Conservation (phyloP, 2,797 vertebrate genomes). For the Nothura maculosa region DNA sequence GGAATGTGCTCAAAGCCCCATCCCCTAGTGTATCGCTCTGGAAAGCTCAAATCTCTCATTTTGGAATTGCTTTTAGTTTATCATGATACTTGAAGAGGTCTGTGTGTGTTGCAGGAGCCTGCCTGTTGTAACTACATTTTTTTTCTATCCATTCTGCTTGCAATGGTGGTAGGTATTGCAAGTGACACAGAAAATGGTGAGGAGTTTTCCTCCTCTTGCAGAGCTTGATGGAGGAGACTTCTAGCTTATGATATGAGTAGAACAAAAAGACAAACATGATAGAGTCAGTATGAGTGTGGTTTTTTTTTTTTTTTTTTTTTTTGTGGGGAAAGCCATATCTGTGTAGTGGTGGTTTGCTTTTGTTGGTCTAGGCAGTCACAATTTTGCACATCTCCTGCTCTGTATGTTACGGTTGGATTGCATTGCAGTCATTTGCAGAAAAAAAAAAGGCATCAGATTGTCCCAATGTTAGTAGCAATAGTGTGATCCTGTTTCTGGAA, state of each 20-base stretch:
- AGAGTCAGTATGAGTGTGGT: not conserved
- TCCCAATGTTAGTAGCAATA: not conserved
- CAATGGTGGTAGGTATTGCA: not conserved
- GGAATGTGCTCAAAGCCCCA: not conserved
- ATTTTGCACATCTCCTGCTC: not conserved
- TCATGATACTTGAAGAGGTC: not conserved
- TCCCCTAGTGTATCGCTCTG: not conserved
- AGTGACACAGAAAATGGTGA: rapidly evolving
- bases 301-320: not conserved
- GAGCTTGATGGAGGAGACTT: not conserved
- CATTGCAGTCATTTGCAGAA: not conserved
- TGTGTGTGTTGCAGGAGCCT: not conserved
- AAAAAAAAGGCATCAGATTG: not conserved
- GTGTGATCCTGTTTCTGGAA: not conserved
- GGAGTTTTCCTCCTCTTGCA: not conserved
- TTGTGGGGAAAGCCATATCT: not conserved
- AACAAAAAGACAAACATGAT: not conserved
- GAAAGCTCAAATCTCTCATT: not conserved
- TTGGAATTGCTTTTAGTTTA: not conserved
- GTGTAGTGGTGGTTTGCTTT: not conserved
- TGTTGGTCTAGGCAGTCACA: not conserved
- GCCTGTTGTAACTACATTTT: not conserved
- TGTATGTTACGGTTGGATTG: not conserved
- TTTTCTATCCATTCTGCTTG: not conserved
- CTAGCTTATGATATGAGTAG: not conserved